These are phyloP conservation scores for Hypena proboscidalis DNA, from an alignment of 2,888 invertebrate species.

Conservation along the genomic window DNA sequence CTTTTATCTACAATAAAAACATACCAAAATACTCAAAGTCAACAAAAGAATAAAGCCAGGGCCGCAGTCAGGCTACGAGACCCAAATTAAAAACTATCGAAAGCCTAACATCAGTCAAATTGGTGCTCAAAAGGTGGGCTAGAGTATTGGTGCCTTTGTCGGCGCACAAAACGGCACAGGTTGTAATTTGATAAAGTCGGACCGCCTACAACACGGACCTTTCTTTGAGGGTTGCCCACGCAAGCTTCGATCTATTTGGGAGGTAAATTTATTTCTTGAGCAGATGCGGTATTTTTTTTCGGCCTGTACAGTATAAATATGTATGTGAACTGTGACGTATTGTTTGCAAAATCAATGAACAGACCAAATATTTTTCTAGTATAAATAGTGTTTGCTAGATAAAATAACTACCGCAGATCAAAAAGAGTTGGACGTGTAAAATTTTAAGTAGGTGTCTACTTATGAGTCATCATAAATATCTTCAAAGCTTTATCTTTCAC, in stretches of 20 bases:
- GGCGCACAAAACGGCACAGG: conserved; percentile 80
- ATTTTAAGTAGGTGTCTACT: too few relatives aligned
- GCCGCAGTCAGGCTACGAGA: conserved; percentile 44
- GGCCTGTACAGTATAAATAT: too few relatives aligned
- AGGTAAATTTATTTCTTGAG: conserved; percentile 40
- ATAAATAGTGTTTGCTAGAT: too few relatives aligned
- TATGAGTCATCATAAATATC: too few relatives aligned
- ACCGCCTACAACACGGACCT: conserved; percentile 79
- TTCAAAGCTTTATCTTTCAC: too few relatives aligned
- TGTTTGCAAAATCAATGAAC: too few relatives aligned
- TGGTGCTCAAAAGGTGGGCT: conserved; percentile 59
- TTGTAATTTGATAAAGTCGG: conserved; percentile 84
- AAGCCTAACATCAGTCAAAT: conserved; percentile 44
- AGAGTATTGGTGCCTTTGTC: conserved; percentile 74
- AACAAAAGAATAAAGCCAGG: conserved; percentile 23
- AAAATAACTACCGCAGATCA: too few relatives aligned
- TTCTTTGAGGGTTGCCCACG: conserved; percentile 80
- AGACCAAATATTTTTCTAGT: too few relatives aligned
- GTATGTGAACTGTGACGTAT: too few relatives aligned
- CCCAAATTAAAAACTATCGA: conserved; percentile 46
- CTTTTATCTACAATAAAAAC: too few relatives aligned
- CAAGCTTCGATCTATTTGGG: conserved; percentile 64
- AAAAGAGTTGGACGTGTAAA: too few relatives aligned
- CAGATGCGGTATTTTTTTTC: conserved; percentile 36
- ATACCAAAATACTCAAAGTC: too few relatives aligned